Percentiles rank a stretch among this genome's conserved stretches.
Conservation (phyloP, 2,797 vertebrate species). For the Gadopsis marmoratus region DNA sequence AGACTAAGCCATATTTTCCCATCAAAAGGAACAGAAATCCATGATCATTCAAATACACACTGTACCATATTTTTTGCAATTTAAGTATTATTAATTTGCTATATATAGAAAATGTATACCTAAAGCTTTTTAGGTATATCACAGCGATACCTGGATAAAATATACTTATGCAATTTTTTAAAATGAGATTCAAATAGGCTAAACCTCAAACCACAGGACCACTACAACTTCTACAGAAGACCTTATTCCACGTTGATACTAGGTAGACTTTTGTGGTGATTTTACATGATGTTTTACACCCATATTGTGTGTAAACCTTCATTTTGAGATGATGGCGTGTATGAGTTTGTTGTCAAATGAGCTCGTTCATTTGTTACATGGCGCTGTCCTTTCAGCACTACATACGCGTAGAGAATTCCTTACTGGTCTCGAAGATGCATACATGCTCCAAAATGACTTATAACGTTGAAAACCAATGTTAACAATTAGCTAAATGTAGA, state of each 20-base stretch:
- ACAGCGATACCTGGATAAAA: neutral
- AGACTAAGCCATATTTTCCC: fast-evolving
- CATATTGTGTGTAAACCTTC: neutral
- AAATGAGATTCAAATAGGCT: neutral
- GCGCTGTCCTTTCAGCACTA: constrained; percentile 47
- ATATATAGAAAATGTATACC: neutral
- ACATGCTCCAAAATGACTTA: neutral
- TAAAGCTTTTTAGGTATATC: neutral
- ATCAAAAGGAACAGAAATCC: neutral
- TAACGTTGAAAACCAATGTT: neutral
- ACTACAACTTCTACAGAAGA: neutral
- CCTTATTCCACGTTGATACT: neutral
- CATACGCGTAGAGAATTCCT: neutral
- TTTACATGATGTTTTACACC: neutral
- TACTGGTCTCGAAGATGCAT: neutral
- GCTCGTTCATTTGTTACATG: neutral
- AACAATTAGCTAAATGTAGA: neutral
- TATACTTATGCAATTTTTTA: neutral
- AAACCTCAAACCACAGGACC: neutral
- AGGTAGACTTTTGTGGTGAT: neutral
- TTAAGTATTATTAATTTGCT: neutral
- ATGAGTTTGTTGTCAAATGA: neutral
- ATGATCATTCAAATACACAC: neutral
- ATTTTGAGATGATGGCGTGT: neutral
- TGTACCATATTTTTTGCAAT: neutral